Percentiles rank a stretch among this genome's conserved stretches.
These are phyloP conservation scores for Brachionus angularis DNA, from an alignment of 1,140 invertebrate species.

Conservation along the genomic window DNA sequence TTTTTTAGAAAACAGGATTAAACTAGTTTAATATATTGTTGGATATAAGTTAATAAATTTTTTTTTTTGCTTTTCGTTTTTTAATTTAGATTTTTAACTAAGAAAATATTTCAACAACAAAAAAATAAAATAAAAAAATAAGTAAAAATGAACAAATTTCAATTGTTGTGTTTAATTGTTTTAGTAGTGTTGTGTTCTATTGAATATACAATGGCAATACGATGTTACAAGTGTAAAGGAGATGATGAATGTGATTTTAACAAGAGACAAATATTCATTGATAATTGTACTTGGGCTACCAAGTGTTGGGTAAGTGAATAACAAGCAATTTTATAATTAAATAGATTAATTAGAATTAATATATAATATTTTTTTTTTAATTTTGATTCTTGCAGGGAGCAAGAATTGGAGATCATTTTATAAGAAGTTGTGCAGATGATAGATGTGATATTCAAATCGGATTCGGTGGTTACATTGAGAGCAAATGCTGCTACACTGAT, in stretches of 20 bases:
- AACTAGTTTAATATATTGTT: too few relatives aligned
- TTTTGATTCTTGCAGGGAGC: slow-evolving; percentile 2
- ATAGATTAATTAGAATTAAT: too few relatives aligned
- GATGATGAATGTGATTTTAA: slow-evolving; percentile 36
- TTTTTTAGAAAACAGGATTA: slow-evolving; percentile 8
- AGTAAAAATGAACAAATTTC: slow-evolving; percentile 35
- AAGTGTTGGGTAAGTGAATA: slow-evolving; percentile 23
- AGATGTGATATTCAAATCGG: slow-evolving; percentile 40
- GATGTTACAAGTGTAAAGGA: slow-evolving; percentile 37
- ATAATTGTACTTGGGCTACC: slow-evolving; percentile 41
- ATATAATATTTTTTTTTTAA: neutral
- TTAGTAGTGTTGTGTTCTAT: neutral
- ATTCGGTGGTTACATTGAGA: slow-evolving; percentile 38
- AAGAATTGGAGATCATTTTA: slow-evolving; percentile 36
- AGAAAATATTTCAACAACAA: too few relatives aligned
- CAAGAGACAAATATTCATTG: slow-evolving; percentile 19
- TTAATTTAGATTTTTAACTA: too few relatives aligned
- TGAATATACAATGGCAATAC: slow-evolving; percentile 20
- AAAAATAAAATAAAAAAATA: too few relatives aligned
- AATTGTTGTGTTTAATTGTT: neutral
- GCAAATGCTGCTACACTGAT: slow-evolving; percentile 41
- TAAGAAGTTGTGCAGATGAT: slow-evolving; percentile 41
- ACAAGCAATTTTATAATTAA: neutral
- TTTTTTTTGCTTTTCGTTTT: neutral
- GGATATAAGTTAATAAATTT: neutral